Conservation (phyloP, 92 coral and sea anemone species). For the Heteractis magnifica region DNA sequence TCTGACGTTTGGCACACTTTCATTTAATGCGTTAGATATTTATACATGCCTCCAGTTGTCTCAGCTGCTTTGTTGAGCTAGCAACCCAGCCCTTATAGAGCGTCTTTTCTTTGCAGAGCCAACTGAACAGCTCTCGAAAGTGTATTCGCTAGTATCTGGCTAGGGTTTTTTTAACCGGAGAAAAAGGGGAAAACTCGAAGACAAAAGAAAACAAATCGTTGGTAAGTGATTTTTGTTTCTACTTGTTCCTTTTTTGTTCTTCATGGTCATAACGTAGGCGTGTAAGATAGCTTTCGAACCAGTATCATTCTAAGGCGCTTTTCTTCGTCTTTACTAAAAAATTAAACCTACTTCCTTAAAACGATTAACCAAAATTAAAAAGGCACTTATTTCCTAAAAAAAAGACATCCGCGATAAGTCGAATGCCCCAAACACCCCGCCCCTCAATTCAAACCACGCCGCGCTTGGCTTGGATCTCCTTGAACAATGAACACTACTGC, state of each 20-base stretch:
- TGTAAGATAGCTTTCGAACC: not conserved
- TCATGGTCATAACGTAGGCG: not conserved
- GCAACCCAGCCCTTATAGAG: constrained; percentile 3
- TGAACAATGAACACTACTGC: no score
- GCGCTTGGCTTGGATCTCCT: no score
- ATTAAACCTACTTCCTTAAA: no score
- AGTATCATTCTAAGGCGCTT: no score
- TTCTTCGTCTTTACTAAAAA: no score
- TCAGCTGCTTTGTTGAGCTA: constrained; percentile 5
- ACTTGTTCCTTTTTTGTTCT: not conserved
- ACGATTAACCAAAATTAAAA: no score
- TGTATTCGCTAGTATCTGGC: not conserved
- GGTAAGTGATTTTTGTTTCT: constrained; percentile 1
- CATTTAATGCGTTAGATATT: constrained; percentile 7
- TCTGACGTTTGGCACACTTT: not conserved
- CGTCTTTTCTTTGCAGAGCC: constrained; percentile 10
- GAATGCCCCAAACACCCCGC: no score
- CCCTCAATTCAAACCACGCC: no score
- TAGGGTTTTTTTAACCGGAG: not conserved
- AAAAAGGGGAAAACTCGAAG: not conserved
- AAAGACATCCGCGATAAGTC: no score
- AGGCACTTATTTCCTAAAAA: no score
- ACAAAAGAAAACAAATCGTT: not conserved
- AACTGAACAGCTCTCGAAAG: constrained; percentile 7
- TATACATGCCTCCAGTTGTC: not conserved